phyloP scores from a whole-genome alignment of 2,113 vertebrate genomes.

The Calidris pugnax region DNA sequence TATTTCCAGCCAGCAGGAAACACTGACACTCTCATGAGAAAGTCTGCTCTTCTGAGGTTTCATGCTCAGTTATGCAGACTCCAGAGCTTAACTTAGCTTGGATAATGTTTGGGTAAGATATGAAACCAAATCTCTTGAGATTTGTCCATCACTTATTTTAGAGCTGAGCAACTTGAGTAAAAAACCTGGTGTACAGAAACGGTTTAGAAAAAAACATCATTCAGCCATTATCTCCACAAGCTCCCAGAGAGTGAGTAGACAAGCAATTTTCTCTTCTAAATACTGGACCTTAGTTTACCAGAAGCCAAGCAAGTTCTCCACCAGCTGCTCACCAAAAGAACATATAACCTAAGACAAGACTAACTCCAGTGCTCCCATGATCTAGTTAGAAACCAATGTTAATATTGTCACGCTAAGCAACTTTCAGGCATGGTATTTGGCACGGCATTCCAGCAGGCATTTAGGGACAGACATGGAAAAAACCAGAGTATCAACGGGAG shows the following conservation, averaged over 20 bases:
- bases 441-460: background rate
- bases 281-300: background rate
- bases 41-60: slow-evolving; percentile 64
- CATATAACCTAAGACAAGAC: background rate
- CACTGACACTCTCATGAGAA: slow-evolving; percentile 63
- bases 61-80: slow-evolving; percentile 56
- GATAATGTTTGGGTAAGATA: slow-evolving; percentile 63
- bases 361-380: background rate
- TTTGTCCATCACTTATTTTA: slow-evolving; percentile 59
- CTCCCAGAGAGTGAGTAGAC: background rate
- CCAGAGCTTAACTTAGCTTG: slow-evolving; percentile 65
- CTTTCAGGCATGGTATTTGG: background rate
- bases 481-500: background rate
- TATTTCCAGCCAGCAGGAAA: slow-evolving; percentile 57
- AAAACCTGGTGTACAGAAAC: slow-evolving; percentile 24
- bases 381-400: background rate
- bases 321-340: background rate
- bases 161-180: background rate
- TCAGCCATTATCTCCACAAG: background rate
- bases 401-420: background rate
- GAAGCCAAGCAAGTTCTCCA: background rate
- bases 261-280: background rate
- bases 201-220: background rate
- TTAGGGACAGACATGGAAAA: background rate
- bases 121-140: slow-evolving; percentile 59